Evolutionary conservation across 2,888 invertebrate species (phyloP).

Genomic region (Archaeoteleia sp.): DNA sequence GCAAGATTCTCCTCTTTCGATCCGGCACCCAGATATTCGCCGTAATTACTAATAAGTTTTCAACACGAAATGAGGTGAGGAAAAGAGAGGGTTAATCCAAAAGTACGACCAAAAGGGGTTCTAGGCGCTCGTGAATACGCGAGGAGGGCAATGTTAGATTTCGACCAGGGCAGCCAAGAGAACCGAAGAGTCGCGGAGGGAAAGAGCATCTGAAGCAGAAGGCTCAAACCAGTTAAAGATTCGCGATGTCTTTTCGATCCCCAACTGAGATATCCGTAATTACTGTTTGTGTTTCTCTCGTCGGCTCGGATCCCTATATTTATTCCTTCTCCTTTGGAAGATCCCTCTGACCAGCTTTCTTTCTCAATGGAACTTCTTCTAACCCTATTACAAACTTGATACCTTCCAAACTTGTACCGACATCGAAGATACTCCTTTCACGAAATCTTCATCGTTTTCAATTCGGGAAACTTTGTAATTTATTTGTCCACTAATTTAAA

Average conservation of each 20-base stretch:
- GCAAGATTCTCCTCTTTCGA: constrained; percentile 63
- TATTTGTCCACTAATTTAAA: too few relatives aligned
- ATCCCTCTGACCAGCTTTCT: constrained; percentile 52
- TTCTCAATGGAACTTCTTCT: constrained; percentile 51
- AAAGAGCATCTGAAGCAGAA: constrained; percentile 63
- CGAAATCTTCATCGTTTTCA: constrained; percentile 44
- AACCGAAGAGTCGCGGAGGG: constrained; percentile 35
- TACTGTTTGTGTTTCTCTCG: constrained; percentile 75
- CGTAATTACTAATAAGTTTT: constrained; percentile 76
- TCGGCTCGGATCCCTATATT: constrained; percentile 66
- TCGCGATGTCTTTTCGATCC: constrained; percentile 75
- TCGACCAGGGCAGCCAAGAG: constrained; percentile 30
- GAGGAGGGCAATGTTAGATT: constrained; percentile 52
- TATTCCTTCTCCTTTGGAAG: constrained; percentile 58
- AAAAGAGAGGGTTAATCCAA: constrained; percentile 75
- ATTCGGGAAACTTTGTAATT: constrained; percentile 42
- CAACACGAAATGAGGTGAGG: constrained; percentile 75
- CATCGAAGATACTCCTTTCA: constrained; percentile 49
- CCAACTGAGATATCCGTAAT: constrained; percentile 74
- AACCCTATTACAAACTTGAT: constrained; percentile 55
- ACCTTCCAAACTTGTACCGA: constrained; percentile 61
- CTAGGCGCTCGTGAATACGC: constrained; percentile 36
- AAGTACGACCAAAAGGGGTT: constrained; percentile 73
- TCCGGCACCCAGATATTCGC: constrained; percentile 69
- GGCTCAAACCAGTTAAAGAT: constrained; percentile 74